A percentile compares a stretch with the other conserved stretches of the same genome.
phyloP scores from a whole-genome alignment of 2,797 vertebrate genomes.

The Takifugu ocellatus region DNA sequence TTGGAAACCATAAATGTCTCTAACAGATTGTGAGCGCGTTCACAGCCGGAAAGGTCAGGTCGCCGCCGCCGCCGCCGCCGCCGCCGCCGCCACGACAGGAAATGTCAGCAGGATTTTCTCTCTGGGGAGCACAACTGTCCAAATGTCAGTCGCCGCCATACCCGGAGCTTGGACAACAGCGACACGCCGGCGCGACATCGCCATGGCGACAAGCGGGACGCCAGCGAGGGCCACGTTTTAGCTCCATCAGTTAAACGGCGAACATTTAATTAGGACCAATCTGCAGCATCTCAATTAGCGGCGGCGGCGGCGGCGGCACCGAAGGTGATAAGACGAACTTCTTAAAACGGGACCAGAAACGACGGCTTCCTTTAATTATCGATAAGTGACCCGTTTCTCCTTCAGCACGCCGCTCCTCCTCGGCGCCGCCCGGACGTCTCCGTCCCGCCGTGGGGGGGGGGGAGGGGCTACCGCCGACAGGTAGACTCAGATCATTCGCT shows the following conservation, averaged over 20 bases:
- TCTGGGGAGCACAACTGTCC: background rate
- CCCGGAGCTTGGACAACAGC: no score
- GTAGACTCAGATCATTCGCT: constrained; percentile 30
- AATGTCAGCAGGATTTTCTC: background rate
- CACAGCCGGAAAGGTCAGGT: no score
- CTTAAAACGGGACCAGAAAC: no score
- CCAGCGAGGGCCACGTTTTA: background rate
- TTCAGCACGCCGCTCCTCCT: constrained; percentile 7
- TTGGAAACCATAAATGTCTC: no score
- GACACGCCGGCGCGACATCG: no score
- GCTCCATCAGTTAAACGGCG: background rate
- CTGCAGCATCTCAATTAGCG: constrained; percentile 38
- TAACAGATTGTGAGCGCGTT: background rate
- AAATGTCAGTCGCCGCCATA: background rate
- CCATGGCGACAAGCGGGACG: no score
- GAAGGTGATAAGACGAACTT: no score
- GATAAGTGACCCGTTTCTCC: constrained; percentile 29
- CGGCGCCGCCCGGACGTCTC: constrained; percentile 16
- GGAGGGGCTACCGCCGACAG: constrained; percentile 27
- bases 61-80: no score
- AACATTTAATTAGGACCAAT: constrained; percentile 32
- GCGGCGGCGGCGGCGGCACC: background rate
- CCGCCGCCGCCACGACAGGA: background rate
- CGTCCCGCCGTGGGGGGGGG: no score
- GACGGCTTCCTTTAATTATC: constrained; percentile 25